Evolutionary conservation across 2,113 vertebrate species (phyloP), one percentile per base, ranked within the genome.

Genomic region (Lycaon pictus): DNA sequence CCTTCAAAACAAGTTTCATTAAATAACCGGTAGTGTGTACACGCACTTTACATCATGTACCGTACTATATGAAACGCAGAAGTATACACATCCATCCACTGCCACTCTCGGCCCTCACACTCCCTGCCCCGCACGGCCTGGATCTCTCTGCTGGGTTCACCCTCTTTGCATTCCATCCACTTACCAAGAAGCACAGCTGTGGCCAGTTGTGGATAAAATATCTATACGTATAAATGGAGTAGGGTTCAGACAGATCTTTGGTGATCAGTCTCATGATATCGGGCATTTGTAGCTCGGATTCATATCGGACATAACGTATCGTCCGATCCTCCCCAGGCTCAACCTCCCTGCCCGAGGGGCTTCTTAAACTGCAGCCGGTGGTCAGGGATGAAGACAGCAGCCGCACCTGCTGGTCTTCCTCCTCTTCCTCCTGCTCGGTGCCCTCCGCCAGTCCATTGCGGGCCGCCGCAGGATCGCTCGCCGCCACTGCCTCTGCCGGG

Each of bases 201-300:
- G 99, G 99, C 99, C 99, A 99, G 99, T 99, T 99, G 99, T 99
- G 99, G 99, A 99, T 99, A 99, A 99, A 99, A 99, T 99, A 99
- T 99, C 99, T 99, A 99, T 99, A 99, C 82, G 99, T 99, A 98
- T 99, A 99, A 99, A 99, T 99, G 98, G 99, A 99, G 99, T 99
- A 99, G 99, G 99, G 99, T 99, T 99, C 99, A 97, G 99, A 99
- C 99, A 99, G 99, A 99, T 99, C 99, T 99, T 99, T 99, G 99
- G 99, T 99, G 99, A 99, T 99, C 98, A 99, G 99, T 99, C 99
- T 99, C 99, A 99, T 99, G 98, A 99, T 99, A 99, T 99, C 99
- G 97, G 99, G 99, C 99, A 99, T 99, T 99, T 99, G 99, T 60
- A 99, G 99, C 99, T 99, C 99, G 86, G 99, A 99, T 98, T 99